These are phyloP conservation scores for Anisognathus igniventris DNA, from an alignment of 2,797 vertebrate species.

Conservation along the genomic window DNA sequence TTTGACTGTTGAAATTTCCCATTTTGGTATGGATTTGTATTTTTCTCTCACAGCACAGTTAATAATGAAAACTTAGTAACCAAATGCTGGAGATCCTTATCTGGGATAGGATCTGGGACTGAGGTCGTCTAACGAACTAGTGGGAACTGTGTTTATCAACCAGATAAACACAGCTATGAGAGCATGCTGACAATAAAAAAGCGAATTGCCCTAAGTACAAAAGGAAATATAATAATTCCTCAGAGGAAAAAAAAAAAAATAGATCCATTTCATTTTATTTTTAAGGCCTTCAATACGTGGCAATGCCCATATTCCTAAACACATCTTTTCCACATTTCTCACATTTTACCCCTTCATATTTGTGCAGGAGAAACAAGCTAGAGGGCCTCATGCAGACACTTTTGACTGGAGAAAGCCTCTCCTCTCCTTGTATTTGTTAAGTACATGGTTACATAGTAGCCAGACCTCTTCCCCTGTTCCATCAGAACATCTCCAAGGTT, in stretches of 20 bases:
- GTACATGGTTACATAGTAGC: background rate
- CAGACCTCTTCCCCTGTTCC: background rate
- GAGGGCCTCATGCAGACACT: background rate
- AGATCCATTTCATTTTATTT: background rate
- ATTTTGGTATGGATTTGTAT: background rate
- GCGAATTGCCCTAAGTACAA: background rate
- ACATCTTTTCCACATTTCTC: background rate
- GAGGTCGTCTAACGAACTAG: background rate
- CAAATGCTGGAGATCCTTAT: background rate
- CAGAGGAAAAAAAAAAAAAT: background rate
- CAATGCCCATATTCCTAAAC: background rate
- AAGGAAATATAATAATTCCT: background rate
- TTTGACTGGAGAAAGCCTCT: background rate
- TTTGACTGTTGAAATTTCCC: background rate
- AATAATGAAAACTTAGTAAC: background rate
- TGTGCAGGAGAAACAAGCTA: background rate
- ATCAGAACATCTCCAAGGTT: rapidly evolving
- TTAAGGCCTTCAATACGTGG: background rate
- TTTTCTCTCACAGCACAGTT: background rate
- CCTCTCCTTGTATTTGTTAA: background rate
- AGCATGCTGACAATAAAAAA: background rate
- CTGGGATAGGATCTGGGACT: background rate
- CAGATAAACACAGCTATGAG: background rate
- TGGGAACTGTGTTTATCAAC: background rate
- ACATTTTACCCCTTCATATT: background rate